phyloP scores from a whole-genome alignment of 2,888 invertebrate genomes.

The Tetropium fuscum region DNA sequence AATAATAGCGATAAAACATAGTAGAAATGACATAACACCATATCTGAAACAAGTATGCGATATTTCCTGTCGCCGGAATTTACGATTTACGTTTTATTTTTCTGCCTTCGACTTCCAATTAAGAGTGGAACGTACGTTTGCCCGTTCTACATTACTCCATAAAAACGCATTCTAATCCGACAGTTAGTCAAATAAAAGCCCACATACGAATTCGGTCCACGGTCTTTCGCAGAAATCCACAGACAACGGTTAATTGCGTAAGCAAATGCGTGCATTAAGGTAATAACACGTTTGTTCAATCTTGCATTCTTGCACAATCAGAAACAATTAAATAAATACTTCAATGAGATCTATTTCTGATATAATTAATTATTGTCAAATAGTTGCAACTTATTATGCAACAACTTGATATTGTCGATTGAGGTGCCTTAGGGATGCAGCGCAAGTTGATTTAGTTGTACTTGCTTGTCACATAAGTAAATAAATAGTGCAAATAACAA shows the following conservation, averaged over 20 bases:
- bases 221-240: conserved; percentile 26
- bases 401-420: conserved; percentile 34
- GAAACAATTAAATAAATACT: conserved; percentile 45
- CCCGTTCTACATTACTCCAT: neutral
- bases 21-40: no score
- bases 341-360: conserved; percentile 45
- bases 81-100: neutral
- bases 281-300: conserved; percentile 37
- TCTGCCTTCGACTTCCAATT: neutral
- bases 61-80: neutral
- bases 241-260: conserved; percentile 37
- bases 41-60: no score
- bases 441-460: neutral
- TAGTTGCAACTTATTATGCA: conserved; percentile 28
- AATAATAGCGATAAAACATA: no score
- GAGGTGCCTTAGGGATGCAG: conserved; percentile 38
- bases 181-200: conserved; percentile 40
- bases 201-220: conserved; percentile 37
- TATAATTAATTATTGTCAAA: conserved; percentile 40
- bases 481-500: neutral
- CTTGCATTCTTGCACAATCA: conserved; percentile 49
- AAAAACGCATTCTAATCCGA: conserved; percentile 9
- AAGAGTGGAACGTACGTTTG: neutral
- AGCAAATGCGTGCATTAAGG: conserved; percentile 37
- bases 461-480: neutral